Evolutionary conservation across 1,140 invertebrate species (phyloP).

Genomic region (Oreohelix idahoensis): DNA sequence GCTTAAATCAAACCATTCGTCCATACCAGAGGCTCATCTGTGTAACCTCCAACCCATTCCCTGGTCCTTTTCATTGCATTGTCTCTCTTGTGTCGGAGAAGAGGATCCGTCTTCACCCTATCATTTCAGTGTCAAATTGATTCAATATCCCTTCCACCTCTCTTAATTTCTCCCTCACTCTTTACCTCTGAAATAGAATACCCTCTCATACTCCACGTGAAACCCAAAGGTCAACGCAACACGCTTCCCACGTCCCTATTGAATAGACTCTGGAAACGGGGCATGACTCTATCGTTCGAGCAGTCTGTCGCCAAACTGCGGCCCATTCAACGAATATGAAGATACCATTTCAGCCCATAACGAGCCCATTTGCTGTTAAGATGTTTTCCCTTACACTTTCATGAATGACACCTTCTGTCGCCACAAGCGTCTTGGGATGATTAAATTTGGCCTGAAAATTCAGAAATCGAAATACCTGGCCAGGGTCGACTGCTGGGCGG

Average conservation of each 20-base stretch:
- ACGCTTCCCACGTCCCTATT: not conserved
- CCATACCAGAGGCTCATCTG: not conserved
- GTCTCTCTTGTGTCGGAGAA: not conserved
- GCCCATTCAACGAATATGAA: not conserved
- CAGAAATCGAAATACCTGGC: too few relatives aligned
- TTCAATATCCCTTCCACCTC: not conserved
- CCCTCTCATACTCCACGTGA: not conserved
- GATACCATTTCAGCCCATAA: not conserved
- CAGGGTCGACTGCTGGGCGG: too few relatives aligned
- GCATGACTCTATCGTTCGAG: not conserved
- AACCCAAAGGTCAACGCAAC: not conserved
- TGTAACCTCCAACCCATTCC: not conserved
- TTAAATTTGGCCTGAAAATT: not conserved
- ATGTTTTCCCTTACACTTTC: not conserved
- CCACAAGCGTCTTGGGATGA: not conserved
- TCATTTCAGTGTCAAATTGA: slow-evolving; percentile 10
- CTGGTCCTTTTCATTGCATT: not conserved
- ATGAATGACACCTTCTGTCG: not conserved
- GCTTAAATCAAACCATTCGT: not conserved
- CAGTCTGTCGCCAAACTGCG: slow-evolving; percentile 5
- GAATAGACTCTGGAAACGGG: not conserved
- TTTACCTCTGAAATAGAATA: not conserved
- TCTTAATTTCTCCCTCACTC: not conserved
- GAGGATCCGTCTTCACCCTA: not conserved
- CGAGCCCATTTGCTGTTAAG: slow-evolving; percentile 5